Percentiles rank a stretch among this genome's conserved stretches.
Evolutionary conservation across 2,113 vertebrate genomes (phyloP).

Genomic region (Podiceps cristatus): DNA sequence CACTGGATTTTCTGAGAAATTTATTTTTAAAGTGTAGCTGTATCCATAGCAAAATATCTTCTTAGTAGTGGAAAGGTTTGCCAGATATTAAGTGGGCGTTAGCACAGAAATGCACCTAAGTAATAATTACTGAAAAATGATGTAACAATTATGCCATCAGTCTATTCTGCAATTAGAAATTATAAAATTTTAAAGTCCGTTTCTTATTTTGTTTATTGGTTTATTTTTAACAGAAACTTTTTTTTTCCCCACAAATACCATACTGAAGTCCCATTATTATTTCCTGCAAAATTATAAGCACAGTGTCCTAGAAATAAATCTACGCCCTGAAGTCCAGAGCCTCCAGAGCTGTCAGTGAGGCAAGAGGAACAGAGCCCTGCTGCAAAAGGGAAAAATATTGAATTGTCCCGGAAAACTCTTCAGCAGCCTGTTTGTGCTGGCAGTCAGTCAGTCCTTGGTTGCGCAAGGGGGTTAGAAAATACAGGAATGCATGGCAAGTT

Average conservation of each 20-base stretch:
- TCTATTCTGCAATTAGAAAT: background rate
- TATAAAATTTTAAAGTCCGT: background rate
- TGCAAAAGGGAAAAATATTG: background rate
- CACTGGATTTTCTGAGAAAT: background rate
- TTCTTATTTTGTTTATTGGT: background rate
- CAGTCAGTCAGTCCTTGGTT: background rate
- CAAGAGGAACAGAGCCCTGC: background rate
- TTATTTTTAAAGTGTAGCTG: background rate
- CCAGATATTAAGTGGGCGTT: background rate
- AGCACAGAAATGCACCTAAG: background rate
- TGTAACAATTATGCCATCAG: background rate
- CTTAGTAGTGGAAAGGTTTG: background rate
- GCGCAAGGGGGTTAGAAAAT: background rate
- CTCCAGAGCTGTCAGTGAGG: background rate
- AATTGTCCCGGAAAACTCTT: background rate
- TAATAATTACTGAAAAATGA: background rate
- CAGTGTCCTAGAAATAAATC: background rate
- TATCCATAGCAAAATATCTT: background rate
- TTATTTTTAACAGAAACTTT: background rate
- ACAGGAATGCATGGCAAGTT: background rate
- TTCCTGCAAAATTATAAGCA: background rate
- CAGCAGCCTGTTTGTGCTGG: slow-evolving; percentile 21
- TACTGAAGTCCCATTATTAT: background rate
- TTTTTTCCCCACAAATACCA: background rate
- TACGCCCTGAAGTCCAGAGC: background rate